phyloP scores from a whole-genome alignment of 2,113 vertebrate genomes.

The Sylvilagus bachmani region DNA sequence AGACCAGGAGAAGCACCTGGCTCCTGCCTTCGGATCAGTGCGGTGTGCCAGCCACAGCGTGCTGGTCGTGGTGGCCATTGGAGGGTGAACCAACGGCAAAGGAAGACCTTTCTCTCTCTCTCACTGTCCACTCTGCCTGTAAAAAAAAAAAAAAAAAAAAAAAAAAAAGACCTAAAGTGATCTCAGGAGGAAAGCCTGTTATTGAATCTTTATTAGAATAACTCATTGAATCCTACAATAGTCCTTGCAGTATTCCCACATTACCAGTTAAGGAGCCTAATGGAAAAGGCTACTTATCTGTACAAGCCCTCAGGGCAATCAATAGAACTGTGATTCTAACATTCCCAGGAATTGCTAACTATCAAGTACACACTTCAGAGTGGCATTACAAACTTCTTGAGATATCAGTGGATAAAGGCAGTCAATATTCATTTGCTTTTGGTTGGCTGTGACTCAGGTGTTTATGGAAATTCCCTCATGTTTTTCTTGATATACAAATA shows the following conservation, averaged over 20 bases:
- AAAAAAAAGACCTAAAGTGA: not conserved
- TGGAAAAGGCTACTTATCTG: slow-evolving; percentile 33
- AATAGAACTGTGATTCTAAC: not conserved
- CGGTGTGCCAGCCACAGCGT: too few species aligned
- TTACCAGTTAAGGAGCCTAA: not conserved
- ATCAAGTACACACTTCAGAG: not conserved
- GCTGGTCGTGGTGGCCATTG: too few species aligned
- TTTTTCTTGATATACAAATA: not conserved
- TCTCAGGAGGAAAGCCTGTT: not conserved
- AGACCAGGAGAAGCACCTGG: too few species aligned
- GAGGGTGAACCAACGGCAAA: too few species aligned
- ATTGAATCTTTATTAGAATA: not conserved
- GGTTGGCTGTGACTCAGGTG: not conserved
- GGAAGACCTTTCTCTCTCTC: too few species aligned
- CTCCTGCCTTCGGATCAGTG: too few species aligned
- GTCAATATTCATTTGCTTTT: not conserved
- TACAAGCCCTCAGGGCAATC: not conserved
- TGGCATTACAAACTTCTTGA: not conserved
- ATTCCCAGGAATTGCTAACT: not conserved
- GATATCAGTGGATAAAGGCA: not conserved
- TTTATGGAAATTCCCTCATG: not conserved
- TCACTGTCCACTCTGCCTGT: too few species aligned
- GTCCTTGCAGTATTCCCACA: not conserved
- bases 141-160: too few species aligned
- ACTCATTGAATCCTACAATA: not conserved